phyloP scores from a whole-genome alignment of 2,888 invertebrate genomes.

The Lepeophtheirus nordmannii region DNA sequence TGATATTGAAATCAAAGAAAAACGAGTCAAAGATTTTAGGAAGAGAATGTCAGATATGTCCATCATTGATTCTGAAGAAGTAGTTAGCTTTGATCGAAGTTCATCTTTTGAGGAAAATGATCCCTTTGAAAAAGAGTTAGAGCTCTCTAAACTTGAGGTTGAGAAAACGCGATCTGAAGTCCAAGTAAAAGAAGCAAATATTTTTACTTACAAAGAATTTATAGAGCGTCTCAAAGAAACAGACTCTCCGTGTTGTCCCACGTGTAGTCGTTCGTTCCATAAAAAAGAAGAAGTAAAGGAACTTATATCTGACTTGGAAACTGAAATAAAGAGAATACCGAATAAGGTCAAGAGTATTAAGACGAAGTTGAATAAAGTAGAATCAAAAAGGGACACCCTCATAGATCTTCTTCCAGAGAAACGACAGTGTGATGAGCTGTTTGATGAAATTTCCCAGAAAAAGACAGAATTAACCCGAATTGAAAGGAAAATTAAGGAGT shows the following conservation, averaged over 20 bases:
- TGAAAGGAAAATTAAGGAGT: slow-evolving; percentile 18
- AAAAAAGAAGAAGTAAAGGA: slow-evolving; percentile 26
- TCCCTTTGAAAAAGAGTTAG: slow-evolving; percentile 26
- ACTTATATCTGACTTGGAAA: slow-evolving; percentile 23
- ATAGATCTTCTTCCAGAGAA: slow-evolving; percentile 3
- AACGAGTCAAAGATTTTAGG: background rate
- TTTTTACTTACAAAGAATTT: slow-evolving; percentile 13
- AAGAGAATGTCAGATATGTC: background rate
- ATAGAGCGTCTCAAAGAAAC: slow-evolving; percentile 4
- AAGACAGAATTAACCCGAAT: slow-evolving; percentile 6
- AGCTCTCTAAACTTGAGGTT: slow-evolving; percentile 27
- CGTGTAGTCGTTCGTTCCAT: slow-evolving; percentile 14
- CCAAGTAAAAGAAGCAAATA: slow-evolving; percentile 32
- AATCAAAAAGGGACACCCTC: slow-evolving; percentile 19
- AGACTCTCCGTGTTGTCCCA: slow-evolving; percentile 16
- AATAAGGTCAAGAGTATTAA: slow-evolving; percentile 19
- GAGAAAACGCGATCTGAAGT: slow-evolving; percentile 34
- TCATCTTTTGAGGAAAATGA: background rate
- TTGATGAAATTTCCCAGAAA: slow-evolving; percentile 11
- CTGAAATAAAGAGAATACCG: slow-evolving; percentile 26
- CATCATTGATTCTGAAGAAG: background rate
- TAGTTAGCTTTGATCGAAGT: background rate
- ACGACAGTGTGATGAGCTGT: background rate
- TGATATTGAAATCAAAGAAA: slow-evolving; percentile 7
- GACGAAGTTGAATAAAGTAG: slow-evolving; percentile 4